Conservation (phyloP, 2,888 invertebrate species). For the Sminthurides aquaticus region DNA sequence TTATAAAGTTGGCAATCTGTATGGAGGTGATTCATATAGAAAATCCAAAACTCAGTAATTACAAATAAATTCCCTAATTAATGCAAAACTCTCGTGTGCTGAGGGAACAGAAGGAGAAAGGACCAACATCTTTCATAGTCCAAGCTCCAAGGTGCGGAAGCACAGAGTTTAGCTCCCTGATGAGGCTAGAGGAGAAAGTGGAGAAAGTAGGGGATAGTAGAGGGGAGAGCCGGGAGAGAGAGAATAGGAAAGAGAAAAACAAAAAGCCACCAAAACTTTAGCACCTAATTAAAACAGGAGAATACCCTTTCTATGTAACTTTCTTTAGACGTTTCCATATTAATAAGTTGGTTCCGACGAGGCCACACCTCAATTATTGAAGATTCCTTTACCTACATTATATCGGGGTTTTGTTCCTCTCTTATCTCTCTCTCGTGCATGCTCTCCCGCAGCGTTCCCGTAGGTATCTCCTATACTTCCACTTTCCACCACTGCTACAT, state of each 20-base stretch:
- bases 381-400: slow-evolving; percentile 24
- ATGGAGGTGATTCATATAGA: slow-evolving; percentile 30
- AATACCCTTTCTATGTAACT: slow-evolving; percentile 28
- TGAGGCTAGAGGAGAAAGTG: slow-evolving; percentile 3
- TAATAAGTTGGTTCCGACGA: slow-evolving; percentile 32
- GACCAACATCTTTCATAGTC: not conserved
- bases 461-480: slow-evolving; percentile 4
- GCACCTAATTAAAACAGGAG: slow-evolving; percentile 38
- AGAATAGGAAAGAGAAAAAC: slow-evolving; percentile 24
- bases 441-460: not conserved
- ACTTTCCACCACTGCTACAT: not conserved
- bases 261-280: slow-evolving; percentile 35
- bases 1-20: slow-evolving; percentile 38
- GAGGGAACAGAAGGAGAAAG: slow-evolving; percentile 17
- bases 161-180: too few species aligned
- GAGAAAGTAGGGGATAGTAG: not conserved
- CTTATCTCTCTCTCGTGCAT: not conserved
- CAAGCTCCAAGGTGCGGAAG: too few species aligned
- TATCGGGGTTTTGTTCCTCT: slow-evolving; percentile 6
- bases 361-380: slow-evolving; percentile 34
- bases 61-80: slow-evolving; percentile 38
- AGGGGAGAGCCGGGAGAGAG: not conserved
- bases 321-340: slow-evolving; percentile 32
- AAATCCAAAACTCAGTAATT: slow-evolving; percentile 36
- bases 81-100: slow-evolving; percentile 36